A percentile compares a stretch with the other conserved stretches of the same genome.
Evolutionary conservation across 2,113 vertebrate genomes (phyloP).

Genomic region (Tautogolabrus adspersus): DNA sequence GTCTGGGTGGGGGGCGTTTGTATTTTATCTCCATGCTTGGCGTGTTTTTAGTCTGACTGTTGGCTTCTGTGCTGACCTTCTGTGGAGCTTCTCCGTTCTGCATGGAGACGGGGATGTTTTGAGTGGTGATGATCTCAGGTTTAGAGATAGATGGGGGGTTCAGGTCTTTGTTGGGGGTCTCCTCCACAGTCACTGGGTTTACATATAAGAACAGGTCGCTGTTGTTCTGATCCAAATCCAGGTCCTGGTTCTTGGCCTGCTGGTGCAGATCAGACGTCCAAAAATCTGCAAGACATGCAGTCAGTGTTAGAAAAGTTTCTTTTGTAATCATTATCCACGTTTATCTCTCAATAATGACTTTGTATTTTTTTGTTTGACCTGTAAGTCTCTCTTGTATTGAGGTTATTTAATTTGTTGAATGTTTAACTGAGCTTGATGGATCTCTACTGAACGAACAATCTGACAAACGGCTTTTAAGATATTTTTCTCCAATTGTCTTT

Average conservation of each 20-base stretch:
- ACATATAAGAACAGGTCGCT: constrained; percentile 87
- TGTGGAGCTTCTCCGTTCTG: constrained; percentile 62
- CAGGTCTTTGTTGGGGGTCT: constrained; percentile 72
- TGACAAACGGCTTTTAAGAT: too few species aligned
- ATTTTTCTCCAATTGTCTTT: too few species aligned
- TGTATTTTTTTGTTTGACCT: too few species aligned
- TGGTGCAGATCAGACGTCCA: constrained; percentile 89
- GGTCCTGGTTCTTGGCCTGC: constrained; percentile 38
- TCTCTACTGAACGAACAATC: too few species aligned
- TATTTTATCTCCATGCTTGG: constrained; percentile 70
- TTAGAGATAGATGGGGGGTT: constrained; percentile 47
- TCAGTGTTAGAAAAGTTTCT: not conserved
- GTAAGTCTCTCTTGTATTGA: too few species aligned
- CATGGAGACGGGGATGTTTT: constrained; percentile 18
- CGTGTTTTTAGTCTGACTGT: constrained; percentile 50
- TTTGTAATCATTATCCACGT: too few species aligned
- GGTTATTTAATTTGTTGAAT: too few species aligned
- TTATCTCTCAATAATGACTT: too few species aligned
- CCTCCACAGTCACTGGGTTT: constrained; percentile 90
- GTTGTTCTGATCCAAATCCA: constrained; percentile 50
- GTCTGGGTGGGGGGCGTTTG: constrained; percentile 84
- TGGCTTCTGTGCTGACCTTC: constrained; percentile 44
- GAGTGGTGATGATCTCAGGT: constrained; percentile 5
- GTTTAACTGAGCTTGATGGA: too few species aligned
- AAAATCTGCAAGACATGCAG: constrained; percentile 85